Evolutionary conservation across 2,888 invertebrate species (phyloP), one percentile per base, ranked within the genome.

Genomic region (Amphimallon solstitiale): DNA sequence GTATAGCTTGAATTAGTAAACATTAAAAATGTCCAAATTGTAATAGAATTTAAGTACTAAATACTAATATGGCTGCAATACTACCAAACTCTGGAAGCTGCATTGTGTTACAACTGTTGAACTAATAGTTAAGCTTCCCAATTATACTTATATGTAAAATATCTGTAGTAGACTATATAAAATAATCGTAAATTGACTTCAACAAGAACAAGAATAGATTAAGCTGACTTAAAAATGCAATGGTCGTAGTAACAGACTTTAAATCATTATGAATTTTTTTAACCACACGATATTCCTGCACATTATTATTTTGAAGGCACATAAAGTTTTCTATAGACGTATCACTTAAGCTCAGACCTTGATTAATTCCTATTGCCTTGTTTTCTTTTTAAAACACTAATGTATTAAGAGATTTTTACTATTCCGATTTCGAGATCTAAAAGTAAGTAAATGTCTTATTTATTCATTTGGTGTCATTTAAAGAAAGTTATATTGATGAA

Each of bases 251-350:
- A 59, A 51, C 51, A 12, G 9, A 51, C 14, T 35, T 51, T 14
- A 51, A 51, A 12, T 17, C 51, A 12, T 35, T 15, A 23, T 23
- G 2, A 17, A 35, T 35, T 34, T 51, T 51, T 12, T 29, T 23
- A 49, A 43, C 23, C 43, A 45, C 43, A 29, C 43, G 15, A 45
- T 34, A 43, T 59, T 59, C 34, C 56, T 43, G 56, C 56, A 59
- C 56, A 59, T 59, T 59, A 51, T 51, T 34, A 59, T 29, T 59
- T 62, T 51, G 62, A 62, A 62, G 62, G 62, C 62, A 62, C 62
- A 23, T 62, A 51, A 48, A 51, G 37, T 40, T 62, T 48, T 21
- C 48, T 40, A 46, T 29, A 15, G 51, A 62, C 62, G 38, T 62
- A 62, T 62, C 62, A 51, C 49, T 62, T 40, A 62, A 49, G 51